These are phyloP conservation scores for Aromia moschata DNA, from an alignment of 2,888 invertebrate genomes.

Conservation along the genomic window DNA sequence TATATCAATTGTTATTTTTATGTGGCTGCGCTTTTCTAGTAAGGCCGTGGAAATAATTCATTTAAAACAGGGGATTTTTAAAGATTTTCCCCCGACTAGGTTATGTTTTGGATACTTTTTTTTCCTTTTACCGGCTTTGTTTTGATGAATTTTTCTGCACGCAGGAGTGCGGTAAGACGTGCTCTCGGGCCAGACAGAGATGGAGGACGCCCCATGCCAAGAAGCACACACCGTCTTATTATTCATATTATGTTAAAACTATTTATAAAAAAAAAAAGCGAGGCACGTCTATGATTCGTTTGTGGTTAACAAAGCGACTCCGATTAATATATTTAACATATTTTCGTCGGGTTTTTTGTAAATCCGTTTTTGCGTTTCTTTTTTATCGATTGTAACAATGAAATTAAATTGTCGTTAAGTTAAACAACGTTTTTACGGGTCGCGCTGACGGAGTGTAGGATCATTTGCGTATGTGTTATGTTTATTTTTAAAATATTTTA, in stretches of 20 bases:
- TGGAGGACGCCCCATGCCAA: slow-evolving; percentile 33
- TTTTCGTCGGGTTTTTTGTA: slow-evolving; percentile 31
- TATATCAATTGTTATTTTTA: slow-evolving; percentile 38
- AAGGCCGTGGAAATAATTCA: slow-evolving; percentile 34
- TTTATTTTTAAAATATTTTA: slow-evolving; percentile 31
- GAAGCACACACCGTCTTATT: slow-evolving; percentile 26
- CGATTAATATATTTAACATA: slow-evolving; percentile 22
- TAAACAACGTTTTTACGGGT: slow-evolving; percentile 1
- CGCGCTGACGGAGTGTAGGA: slow-evolving; percentile 14
- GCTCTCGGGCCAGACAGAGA: slow-evolving; percentile 31
- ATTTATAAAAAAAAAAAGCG: slow-evolving; percentile 30
- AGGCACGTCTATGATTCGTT: too few relatives aligned
- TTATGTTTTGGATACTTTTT: slow-evolving; percentile 53
- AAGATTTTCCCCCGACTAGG: slow-evolving; percentile 37
- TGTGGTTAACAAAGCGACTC: slow-evolving; percentile 22
- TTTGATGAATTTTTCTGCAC: slow-evolving; percentile 40
- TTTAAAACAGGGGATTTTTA: slow-evolving; percentile 31
- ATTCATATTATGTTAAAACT: slow-evolving; percentile 28
- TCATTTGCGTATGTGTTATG: slow-evolving; percentile 22
- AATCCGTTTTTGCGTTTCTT: slow-evolving; percentile 34
- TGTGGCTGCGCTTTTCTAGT: slow-evolving; percentile 33
- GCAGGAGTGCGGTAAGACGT: slow-evolving; percentile 13
- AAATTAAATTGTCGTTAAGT: slow-evolving; percentile 8
- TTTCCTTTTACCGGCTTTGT: slow-evolving; percentile 43
- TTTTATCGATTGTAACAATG: slow-evolving; percentile 23